Base-by-base conservation (phyloP, 2,113 vertebrate species). In the Alethe castanea region DNA sequence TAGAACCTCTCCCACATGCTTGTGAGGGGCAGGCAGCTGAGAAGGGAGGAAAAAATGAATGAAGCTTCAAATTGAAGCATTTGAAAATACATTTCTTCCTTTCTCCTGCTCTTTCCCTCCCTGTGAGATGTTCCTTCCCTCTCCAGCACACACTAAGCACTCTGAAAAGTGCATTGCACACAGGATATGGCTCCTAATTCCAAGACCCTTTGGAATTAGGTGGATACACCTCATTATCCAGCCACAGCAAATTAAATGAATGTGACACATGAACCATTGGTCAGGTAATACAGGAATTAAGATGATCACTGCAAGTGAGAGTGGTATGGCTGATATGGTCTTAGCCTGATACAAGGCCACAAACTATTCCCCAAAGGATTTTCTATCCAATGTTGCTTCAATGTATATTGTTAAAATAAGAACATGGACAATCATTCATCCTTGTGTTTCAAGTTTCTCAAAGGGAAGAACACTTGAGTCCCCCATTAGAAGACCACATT, bases 21-120 rank as follows among this genome's bases (percentile, higher is more conserved):
- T 74, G 82, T 76, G 82, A 92, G 93, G 66, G 64, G 92, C 88
- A 92, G 92, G 90, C 87, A 95, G 92, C 90, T 94, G 90, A 81
- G 71, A 73, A 70, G 48, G 61, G 19, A 24, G 8, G 8, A 44
- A 65, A 57, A 57, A 54, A 87, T 54, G 79, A 96, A 90, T 86
- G 92, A 80, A 92, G 54, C 26, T 88, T 52, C 83, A 67, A 88
- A 66, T 0, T 25, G 67, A 78, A 50, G 79, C 28, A 25, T 56
- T 31, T 45, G 20, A 36, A 56, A 80, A 45, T 45, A 20, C 26
- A 52, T 70, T 59, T 70, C 79, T 93, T 85, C 50, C 87, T 87
- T 90, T 69, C 61, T 78, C 36, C 70, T 95, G 60, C 7, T 8
- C 65, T 87, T 85, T 36, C 48, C 57, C 62, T 86, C 42, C 7